Evolutionary conservation across 1,140 invertebrate species (phyloP).

Genomic region (Anastrepha obliqua): DNA sequence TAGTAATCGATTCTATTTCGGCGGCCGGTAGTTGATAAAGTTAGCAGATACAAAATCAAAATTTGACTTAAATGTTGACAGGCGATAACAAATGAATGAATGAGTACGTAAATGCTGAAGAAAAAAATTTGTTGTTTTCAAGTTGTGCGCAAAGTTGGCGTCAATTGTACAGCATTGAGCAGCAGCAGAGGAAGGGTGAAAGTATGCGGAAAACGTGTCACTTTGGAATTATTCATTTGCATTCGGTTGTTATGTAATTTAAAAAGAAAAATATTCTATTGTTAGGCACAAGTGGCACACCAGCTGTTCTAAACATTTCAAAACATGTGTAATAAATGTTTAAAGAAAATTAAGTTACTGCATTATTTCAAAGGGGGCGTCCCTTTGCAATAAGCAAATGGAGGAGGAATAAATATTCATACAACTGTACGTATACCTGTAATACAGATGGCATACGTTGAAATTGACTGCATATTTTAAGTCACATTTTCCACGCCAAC

Average conservation of each 20-base stretch:
- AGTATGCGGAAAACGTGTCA: conserved; percentile 8
- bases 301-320: no score
- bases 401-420: no score
- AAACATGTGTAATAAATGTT: no score
- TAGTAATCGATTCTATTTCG: conserved; percentile 46
- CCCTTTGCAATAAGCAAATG: no score
- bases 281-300: no score
- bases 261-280: no score
- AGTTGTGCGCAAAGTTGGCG: not conserved
- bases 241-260: not conserved
- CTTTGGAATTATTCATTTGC: not conserved
- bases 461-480: no score
- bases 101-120: conserved; percentile 18
- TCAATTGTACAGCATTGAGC: conserved; percentile 33
- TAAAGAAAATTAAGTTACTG: no score
- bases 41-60: not conserved
- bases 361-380: no score
- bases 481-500: no score
- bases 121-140: not conserved
- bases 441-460: no score
- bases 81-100: not conserved
- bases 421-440: no score
- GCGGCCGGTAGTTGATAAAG: not conserved
- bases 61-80: conserved; percentile 13
- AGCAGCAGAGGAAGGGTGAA: not conserved